Evolutionary conservation across 2,797 vertebrate genomes (phyloP).

Genomic region (Myotis pilosus): DNA sequence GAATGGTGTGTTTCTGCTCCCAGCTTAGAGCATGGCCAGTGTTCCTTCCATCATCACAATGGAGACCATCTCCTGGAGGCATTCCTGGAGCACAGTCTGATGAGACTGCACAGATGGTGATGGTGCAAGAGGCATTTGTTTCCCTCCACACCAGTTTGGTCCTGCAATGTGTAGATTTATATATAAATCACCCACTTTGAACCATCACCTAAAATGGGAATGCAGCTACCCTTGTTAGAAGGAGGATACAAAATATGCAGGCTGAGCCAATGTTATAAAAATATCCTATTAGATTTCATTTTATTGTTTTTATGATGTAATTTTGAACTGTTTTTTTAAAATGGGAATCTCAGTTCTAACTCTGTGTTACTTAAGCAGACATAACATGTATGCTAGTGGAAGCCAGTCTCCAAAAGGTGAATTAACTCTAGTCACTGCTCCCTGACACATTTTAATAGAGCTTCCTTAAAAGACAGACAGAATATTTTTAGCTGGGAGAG

Average conservation of each 20-base stretch:
- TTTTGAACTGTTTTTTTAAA: background rate
- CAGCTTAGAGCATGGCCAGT: background rate
- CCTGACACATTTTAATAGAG: constrained; percentile 11
- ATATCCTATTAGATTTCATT: background rate
- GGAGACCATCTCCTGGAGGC: background rate
- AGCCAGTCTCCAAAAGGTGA: background rate
- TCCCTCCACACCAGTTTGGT: background rate
- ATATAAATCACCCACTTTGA: background rate
- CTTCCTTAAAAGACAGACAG: background rate
- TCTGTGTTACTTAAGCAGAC: background rate
- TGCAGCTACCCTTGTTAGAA: background rate
- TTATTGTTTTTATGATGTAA: constrained; percentile 2
- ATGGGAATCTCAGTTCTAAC: background rate
- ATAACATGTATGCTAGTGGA: background rate
- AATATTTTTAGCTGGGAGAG: constrained; percentile 18
- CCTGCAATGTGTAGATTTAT: background rate
- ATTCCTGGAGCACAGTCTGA: background rate
- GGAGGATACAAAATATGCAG: background rate
- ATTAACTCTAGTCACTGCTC: background rate
- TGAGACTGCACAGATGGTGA: background rate
- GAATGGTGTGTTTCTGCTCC: background rate
- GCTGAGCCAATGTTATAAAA: background rate
- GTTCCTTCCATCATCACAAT: background rate
- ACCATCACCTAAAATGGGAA: background rate
- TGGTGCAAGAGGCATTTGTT: background rate